phyloP scores from a whole-genome alignment of 2,113 vertebrate species.

The Ictidomys tridecemlineatus region DNA sequence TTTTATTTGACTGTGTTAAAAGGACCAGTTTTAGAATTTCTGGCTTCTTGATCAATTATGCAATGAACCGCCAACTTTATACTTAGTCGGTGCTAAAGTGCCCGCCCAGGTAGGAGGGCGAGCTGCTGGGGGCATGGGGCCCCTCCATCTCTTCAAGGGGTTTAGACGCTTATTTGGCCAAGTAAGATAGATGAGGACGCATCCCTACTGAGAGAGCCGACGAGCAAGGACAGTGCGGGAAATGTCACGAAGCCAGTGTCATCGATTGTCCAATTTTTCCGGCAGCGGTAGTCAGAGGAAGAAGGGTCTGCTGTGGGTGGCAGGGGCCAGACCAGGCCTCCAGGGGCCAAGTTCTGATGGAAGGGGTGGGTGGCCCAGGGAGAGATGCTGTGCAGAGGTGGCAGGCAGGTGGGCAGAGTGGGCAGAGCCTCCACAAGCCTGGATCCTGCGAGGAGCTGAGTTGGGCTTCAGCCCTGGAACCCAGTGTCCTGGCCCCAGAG shows the following conservation, averaged over 20 bases:
- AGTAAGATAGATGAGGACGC: not conserved
- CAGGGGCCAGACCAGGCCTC: accelerated
- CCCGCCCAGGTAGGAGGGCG: accelerated
- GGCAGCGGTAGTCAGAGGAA: accelerated
- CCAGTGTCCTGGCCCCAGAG: not conserved
- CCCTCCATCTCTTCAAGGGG: not conserved
- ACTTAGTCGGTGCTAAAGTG: not conserved
- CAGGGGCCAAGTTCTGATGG: not conserved
- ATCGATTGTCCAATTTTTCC: accelerated
- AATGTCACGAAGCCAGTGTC: not conserved
- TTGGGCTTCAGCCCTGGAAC: accelerated
- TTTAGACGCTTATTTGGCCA: not conserved
- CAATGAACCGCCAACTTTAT: not conserved
- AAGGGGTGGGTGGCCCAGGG: accelerated
- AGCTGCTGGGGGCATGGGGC: accelerated
- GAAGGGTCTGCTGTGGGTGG: accelerated
- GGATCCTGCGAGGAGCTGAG: not conserved
- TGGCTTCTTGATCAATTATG: not conserved
- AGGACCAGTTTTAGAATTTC: not conserved
- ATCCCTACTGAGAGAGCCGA: not conserved
- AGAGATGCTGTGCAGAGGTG: accelerated
- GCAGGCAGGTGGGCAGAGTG: accelerated
- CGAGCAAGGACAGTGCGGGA: not conserved
- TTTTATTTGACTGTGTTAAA: not conserved
- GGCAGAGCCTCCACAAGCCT: not conserved